Conservation (phyloP, 2,113 vertebrate genomes). For the Oxyruncus cristatus region DNA sequence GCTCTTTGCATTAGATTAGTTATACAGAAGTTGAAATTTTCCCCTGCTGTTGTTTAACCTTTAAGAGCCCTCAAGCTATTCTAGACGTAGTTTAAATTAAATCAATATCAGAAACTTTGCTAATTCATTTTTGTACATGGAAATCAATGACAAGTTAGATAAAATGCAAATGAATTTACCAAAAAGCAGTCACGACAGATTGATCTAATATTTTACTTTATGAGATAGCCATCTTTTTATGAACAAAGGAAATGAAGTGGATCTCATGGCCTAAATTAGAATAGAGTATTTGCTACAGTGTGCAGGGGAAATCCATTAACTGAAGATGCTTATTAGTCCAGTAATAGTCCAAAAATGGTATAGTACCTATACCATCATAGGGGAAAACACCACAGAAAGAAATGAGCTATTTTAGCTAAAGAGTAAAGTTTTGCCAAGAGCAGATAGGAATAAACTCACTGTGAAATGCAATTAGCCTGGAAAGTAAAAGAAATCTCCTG, state of each 20-base stretch:
- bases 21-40: background rate
- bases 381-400: background rate
- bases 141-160: background rate
- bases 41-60: background rate
- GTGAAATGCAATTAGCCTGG: background rate
- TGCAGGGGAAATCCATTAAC: background rate
- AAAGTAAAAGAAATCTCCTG: background rate
- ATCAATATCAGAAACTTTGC: background rate
- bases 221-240: background rate
- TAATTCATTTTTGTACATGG: background rate
- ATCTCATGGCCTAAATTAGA: background rate
- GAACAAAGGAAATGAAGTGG: background rate
- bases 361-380: background rate
- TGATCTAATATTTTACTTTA: background rate
- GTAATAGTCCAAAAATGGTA: background rate
- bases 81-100: background rate
- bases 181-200: background rate
- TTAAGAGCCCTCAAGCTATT: background rate
- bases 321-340: background rate
- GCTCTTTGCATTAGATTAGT: background rate
- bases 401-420: background rate
- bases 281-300: background rate
- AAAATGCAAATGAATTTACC: background rate
- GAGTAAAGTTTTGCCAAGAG: background rate
- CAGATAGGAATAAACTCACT: background rate